Conservation (phyloP, 2,113 vertebrate genomes). For the Lycaon pictus region DNA sequence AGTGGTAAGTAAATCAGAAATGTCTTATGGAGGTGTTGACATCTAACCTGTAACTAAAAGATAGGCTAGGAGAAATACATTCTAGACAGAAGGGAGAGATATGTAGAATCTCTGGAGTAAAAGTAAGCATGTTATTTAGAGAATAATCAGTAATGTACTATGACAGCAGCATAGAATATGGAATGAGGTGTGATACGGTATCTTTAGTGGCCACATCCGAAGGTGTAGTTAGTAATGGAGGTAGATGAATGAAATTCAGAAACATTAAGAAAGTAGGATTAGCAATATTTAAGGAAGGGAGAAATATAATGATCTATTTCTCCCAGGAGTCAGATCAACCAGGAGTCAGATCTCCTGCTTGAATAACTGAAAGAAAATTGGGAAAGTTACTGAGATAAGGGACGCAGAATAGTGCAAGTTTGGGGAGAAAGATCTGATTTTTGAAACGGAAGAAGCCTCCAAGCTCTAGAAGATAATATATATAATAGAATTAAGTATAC, state of each 20-base stretch:
- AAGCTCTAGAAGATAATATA: neutral
- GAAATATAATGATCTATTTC: neutral
- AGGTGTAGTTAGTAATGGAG: neutral
- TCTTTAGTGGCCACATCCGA: neutral
- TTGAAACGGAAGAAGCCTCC: neutral
- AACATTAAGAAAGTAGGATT: neutral
- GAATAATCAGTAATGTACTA: neutral
- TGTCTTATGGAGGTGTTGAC: neutral
- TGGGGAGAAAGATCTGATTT: neutral
- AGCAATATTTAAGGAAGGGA: neutral
- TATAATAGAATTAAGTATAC: neutral
- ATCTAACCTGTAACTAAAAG: neutral
- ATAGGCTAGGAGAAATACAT: neutral
- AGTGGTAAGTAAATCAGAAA: neutral
- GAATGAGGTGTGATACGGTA: neutral
- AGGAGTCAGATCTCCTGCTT: neutral
- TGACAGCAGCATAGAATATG: neutral
- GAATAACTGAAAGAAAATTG: neutral
- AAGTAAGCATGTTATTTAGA: neutral
- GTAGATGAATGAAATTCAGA: slow-evolving; percentile 9
- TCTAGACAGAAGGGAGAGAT: neutral
- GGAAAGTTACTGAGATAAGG: neutral
- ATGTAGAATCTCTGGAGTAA: neutral
- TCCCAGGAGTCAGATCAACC: no score
- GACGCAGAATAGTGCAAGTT: neutral